Evolutionary conservation across 2,113 vertebrate species (phyloP), one percentile per base, ranked within the genome.

Genomic region (Thamnaconus septentrionalis): DNA sequence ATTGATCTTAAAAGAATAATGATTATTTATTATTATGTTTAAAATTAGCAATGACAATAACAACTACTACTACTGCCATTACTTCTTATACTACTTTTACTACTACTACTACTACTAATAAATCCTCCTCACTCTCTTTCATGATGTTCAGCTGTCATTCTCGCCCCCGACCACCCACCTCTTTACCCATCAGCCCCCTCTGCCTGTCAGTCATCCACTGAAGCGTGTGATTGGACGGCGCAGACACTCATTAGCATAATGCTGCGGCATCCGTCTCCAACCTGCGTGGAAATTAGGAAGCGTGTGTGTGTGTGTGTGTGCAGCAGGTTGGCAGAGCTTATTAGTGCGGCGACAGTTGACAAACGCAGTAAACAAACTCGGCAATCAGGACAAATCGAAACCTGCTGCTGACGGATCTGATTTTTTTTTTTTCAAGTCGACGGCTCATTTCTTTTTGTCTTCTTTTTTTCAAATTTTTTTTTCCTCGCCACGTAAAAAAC

Each of bases 221-320:
- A 80, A 80, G 76, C 70, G 57, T 85, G 75, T 88, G 82, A 86
- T 86, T 85, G 84, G 82, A 85, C 82, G 77, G 69, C 56, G 74
- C 61, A 79, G 68, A 64, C 64, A 54, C 78, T 83, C 65, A 80
- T 86, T 80, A 83, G 79, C 82, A 88, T 86, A 78, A 82, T 63
- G 68, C 76, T 41, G 63, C 9, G 3, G 72, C 59, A 63, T 76
- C 63, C 68, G 60, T 79, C 82, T 80, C 69, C 62, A 72, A 65
- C 61, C 62, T 61, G 77, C 40, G 4, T 64, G 56, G 18, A 31
- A 31, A 31, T 31, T 31, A 31, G 18, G 18, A 31, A 31, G 18
- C 18, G 42, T 57, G 46, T 56, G 60, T 4, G 56, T 31, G 18
- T 31, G 18, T 31, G 18, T 31, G 18, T 31, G 18, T 31, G 18